Evolutionary conservation across 2,113 vertebrate species (phyloP), one percentile per base, ranked within the genome.

Genomic region (Thunnus thynnus): DNA sequence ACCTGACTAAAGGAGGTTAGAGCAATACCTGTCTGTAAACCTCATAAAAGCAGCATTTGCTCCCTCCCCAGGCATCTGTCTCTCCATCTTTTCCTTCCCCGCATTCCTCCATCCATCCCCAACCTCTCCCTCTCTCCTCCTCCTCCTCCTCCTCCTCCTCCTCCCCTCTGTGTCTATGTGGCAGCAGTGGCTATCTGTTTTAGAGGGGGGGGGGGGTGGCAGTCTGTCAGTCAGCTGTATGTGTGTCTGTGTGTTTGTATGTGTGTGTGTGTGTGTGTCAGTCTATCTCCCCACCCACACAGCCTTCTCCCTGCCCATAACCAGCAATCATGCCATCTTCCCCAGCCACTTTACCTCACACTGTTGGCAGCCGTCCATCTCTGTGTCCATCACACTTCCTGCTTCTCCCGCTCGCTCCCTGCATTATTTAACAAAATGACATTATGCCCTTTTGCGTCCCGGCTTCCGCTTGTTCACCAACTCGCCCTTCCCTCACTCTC

Each of bases 371-470:
- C 66, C 70, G 16, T 78, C 86, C 72, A 79, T 88, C 86, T 82
- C 76, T 25, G 65, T 27, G 73, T 87, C 72, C 76, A 65, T 13
- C 16, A 72, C 78, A 51, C 85, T 32, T 32, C 82, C 87, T 91
- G 80, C 80, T 56, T 70, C 80, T 77, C 22, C 9, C 27, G 16
- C 81, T 87, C 44, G 17, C 56, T 55, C 71, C 22, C 13, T 89
- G 86, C 90, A 88, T 93, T 93, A 92, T 92, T 93, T 85, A 93
- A 78, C 90, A 88, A 41, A 89, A 90, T 88, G 85, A 88, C 87
- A 14, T 86, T 76, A 88, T 85, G 78, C 77, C 13, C 22, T 85
- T 85, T 72, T 88, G 70, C 57, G 46, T 72, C 69, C 80, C 22
- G 10, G 69, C 84, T 84, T 88, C 72, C 72, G 41, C 74, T 76